phyloP scores from a whole-genome alignment of 2,113 vertebrate genomes.

The Megaleporinus macrocephalus region DNA sequence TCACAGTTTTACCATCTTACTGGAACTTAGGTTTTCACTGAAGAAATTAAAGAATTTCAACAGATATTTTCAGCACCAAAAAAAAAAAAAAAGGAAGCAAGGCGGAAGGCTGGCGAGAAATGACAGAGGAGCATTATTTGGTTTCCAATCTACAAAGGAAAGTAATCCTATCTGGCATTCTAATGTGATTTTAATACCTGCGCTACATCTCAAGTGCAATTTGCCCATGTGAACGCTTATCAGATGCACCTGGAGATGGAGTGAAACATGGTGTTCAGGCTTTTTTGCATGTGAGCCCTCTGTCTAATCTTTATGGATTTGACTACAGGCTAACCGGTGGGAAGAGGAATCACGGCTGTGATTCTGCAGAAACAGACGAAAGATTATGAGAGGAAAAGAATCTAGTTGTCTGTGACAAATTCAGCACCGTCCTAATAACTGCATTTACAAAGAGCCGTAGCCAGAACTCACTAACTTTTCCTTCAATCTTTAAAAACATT shows the following conservation, averaged over 20 bases:
- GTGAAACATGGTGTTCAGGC: slow-evolving; percentile 54
- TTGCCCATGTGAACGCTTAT: slow-evolving; percentile 62
- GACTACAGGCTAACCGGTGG: slow-evolving; percentile 51
- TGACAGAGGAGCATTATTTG: slow-evolving; percentile 42
- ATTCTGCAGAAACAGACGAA: slow-evolving; percentile 28
- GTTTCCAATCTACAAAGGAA: slow-evolving; percentile 62
- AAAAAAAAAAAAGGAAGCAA: slow-evolving; percentile 35
- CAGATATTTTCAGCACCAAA: slow-evolving; percentile 48
- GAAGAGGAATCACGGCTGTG: slow-evolving; percentile 35
- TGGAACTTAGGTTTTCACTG: slow-evolving; percentile 46
- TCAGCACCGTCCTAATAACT: slow-evolving; percentile 1
- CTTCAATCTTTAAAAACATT: slow-evolving; percentile 7
- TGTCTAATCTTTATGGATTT: slow-evolving; percentile 54
- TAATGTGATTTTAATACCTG: slow-evolving; percentile 64
- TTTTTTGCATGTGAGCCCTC: slow-evolving; percentile 43
- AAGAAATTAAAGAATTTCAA: slow-evolving; percentile 56
- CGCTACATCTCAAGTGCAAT: slow-evolving; percentile 57
- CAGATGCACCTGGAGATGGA: slow-evolving; percentile 62
- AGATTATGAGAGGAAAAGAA: slow-evolving; percentile 26
- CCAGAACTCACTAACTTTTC: neutral
- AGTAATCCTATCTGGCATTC: slow-evolving; percentile 60
- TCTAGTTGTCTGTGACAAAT: slow-evolving; percentile 16
- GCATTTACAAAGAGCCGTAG: slow-evolving; percentile 5
- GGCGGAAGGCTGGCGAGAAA: neutral
- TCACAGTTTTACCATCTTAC: slow-evolving; percentile 29